These are phyloP conservation scores for Cyrtodaria siliqua DNA, from an alignment of 2,888 invertebrate genomes.

Conservation along the genomic window DNA sequence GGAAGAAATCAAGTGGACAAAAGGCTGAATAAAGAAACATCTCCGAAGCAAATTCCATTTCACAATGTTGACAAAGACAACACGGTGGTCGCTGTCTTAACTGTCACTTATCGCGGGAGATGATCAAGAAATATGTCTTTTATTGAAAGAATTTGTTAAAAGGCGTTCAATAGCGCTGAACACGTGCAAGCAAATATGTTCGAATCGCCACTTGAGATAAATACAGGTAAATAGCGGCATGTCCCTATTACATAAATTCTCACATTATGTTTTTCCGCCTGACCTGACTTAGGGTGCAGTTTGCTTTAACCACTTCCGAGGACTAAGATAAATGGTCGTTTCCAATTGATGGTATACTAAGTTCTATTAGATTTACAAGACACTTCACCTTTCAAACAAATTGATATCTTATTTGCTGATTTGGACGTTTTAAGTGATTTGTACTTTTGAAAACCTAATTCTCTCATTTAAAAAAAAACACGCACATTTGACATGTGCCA, in stretches of 20 bases:
- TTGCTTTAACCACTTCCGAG: not conserved
- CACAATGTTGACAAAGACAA: slow-evolving; percentile 4
- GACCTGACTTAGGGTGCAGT: not conserved
- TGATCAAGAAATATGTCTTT: slow-evolving; percentile 36
- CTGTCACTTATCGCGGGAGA: slow-evolving; percentile 30
- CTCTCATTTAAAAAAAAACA: too few relatives aligned
- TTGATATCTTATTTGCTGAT: too few relatives aligned
- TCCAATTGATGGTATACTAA: too few relatives aligned
- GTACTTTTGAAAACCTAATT: too few relatives aligned
- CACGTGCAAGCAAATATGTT: slow-evolving; percentile 42
- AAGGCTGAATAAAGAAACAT: slow-evolving; percentile 45
- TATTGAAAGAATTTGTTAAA: slow-evolving; percentile 25
- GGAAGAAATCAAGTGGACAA: slow-evolving; percentile 40
- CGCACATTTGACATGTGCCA: too few relatives aligned
- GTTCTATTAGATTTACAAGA: too few relatives aligned
- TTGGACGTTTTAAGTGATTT: too few relatives aligned
- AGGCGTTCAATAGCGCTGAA: slow-evolving; percentile 23
- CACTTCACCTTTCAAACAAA: too few relatives aligned
- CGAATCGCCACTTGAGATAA: slow-evolving; percentile 24
- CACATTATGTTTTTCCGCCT: not conserved
- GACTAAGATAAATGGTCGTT: too few relatives aligned
- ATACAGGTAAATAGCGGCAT: not conserved
- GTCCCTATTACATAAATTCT: slow-evolving; percentile 8
- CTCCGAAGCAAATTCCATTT: slow-evolving; percentile 31
- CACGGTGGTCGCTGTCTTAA: slow-evolving; percentile 40